Conservation (phyloP, 2,888 invertebrate genomes). For the Harpagoxenus sublaevis region DNA sequence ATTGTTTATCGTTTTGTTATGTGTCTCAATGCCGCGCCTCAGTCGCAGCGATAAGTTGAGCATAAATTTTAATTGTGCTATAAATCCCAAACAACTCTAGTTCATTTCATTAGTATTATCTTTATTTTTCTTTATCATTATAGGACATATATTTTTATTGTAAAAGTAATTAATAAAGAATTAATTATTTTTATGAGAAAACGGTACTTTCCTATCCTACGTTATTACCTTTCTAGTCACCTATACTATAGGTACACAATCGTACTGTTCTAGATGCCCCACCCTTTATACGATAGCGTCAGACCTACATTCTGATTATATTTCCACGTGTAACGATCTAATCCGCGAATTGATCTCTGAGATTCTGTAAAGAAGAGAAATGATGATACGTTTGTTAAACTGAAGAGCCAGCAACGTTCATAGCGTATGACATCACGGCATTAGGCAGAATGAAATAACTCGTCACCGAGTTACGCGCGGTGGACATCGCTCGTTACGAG, state of each 20-base stretch:
- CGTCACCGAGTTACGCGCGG: slow-evolving; percentile 23
- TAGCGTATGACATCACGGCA: slow-evolving; percentile 46
- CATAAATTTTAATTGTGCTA: not conserved
- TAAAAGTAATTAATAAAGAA: not conserved
- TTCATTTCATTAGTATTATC: not conserved
- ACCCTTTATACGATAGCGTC: not conserved
- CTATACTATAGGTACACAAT: not conserved
- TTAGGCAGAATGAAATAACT: slow-evolving; percentile 36
- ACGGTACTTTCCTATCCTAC: not conserved
- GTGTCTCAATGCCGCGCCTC: not conserved
- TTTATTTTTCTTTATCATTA: not conserved
- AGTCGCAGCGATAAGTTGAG: not conserved
- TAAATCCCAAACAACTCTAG: not conserved
- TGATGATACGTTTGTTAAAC: slow-evolving; percentile 5
- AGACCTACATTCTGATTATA: not conserved
- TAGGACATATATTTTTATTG: not conserved
- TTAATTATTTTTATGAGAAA: not conserved
- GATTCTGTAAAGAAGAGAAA: not conserved
- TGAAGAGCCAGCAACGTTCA: slow-evolving; percentile 31
- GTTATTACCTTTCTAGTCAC: not conserved
- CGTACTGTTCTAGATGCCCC: not conserved
- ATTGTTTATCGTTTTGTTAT: not conserved
- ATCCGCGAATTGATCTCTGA: not conserved
- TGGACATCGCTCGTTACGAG: not conserved
- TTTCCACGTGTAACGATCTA: not conserved